Percentiles rank a stretch among this genome's conserved stretches.
These are phyloP conservation scores for Paralichthys olivaceus DNA, from an alignment of 2,113 vertebrate genomes.

Conservation along the genomic window DNA sequence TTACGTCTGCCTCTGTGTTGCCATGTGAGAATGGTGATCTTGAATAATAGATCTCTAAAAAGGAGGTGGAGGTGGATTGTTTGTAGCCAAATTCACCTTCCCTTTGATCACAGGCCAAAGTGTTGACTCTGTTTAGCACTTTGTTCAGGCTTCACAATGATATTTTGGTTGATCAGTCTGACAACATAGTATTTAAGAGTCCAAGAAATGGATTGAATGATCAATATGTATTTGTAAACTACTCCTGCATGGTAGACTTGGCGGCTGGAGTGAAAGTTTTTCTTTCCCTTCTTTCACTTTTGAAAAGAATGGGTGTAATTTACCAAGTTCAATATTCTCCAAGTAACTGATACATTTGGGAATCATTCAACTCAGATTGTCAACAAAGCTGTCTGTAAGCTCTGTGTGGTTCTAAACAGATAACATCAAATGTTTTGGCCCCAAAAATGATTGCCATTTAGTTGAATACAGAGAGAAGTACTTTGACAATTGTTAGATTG, in stretches of 20 bases:
- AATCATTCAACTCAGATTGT: background rate
- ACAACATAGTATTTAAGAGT: background rate
- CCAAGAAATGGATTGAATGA: background rate
- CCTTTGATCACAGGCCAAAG: background rate
- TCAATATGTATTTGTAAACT: no score
- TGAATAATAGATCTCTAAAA: conserved; percentile 8
- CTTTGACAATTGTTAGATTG: no score
- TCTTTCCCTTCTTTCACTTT: background rate
- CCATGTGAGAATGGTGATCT: conserved; percentile 19
- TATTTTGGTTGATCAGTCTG: background rate
- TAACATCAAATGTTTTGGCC: no score
- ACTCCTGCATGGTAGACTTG: background rate
- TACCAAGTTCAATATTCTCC: background rate
- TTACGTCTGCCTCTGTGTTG: conserved; percentile 31
- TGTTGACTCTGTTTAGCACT: background rate
- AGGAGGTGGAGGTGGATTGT: background rate
- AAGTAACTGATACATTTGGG: background rate
- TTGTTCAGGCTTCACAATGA: no score
- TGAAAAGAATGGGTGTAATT: background rate
- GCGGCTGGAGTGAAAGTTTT: background rate
- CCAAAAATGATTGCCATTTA: no score
- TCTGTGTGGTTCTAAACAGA: no score
- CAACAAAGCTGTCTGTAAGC: background rate
- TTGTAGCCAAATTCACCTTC: background rate
- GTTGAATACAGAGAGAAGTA: no score